Base-by-base conservation (phyloP, 35 echinoderm and acorn worm species). In the Holothuria glaberrima region DNA sequence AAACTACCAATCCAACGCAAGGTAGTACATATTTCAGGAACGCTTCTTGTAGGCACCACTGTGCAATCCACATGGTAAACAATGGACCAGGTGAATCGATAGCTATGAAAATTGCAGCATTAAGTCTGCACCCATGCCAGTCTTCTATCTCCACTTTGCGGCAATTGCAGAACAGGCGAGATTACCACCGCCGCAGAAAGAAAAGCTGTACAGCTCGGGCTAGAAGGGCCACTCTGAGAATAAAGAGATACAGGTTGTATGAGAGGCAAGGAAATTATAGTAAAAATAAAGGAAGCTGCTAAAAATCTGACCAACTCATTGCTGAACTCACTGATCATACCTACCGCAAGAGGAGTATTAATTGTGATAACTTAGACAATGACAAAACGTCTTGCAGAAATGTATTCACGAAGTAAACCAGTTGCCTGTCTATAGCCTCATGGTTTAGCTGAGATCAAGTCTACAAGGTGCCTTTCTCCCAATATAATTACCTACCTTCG, bases 1-100 rank as follows among this genome's bases (percentile, higher is more conserved):
- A 36, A 56, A 88, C 63, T 19, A 92, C 91, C 6, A 92, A 92
- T 72, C 91, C 91, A 13, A 92, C 88, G 22, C 68, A 67, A 6
- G 9, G 44, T 33, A 48, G 34, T 3, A 92, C 91, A n/a, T 92
- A 27, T 63, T 29, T 85, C 7, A 41, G 91, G 31, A 92, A 92
- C 68, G 58, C n/a, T 41, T 6, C 14, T 24, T 57, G 22, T 30
- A 20, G 91, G 28, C 85, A 88, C 59, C 91, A 92, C 58, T 82
- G 91, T 82, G 91, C 83, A 30, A 88, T 92, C 20, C 91, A 92
- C 29, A 69, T 80, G 35, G 32, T 81, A 6, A 92, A 88, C 38
- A 92, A 92, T 56, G 75, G 75, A 1, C 75, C 59, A n/a, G 89
- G 73, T 36, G 76, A 91, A 25, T 91, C 89, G 0, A 91, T 91